Evolutionary conservation across 2,888 invertebrate genomes (phyloP).

Genomic region (Beris morrisii): DNA sequence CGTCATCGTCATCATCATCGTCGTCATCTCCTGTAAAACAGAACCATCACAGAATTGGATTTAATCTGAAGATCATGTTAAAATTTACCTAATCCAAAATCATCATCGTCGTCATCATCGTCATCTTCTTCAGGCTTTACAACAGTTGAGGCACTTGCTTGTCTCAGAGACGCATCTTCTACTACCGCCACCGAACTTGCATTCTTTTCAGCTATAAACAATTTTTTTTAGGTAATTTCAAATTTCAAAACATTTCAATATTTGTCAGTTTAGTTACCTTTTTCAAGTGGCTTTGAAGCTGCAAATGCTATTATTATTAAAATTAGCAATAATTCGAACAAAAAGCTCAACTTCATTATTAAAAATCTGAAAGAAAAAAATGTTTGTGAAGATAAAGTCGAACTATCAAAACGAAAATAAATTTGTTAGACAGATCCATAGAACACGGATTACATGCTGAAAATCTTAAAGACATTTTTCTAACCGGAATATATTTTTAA

Average conservation of each 20-base stretch:
- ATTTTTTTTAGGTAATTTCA: neutral
- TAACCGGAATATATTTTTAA: too few species aligned
- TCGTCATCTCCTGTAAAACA: slow-evolving; percentile 1
- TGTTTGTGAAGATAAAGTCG: too few species aligned
- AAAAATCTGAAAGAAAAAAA: neutral
- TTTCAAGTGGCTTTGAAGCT: slow-evolving; percentile 17
- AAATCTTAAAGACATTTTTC: too few species aligned
- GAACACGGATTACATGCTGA: too few species aligned
- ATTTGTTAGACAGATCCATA: too few species aligned
- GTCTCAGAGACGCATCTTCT: neutral
- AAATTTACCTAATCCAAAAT: slow-evolving; percentile 20
- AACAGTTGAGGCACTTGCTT: neutral
- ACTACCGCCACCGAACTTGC: neutral
- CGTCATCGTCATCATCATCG: slow-evolving; percentile 5
- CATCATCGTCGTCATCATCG: slow-evolving; percentile 22
- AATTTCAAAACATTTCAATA: neutral
- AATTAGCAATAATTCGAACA: slow-evolving; percentile 16
- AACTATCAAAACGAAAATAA: too few species aligned
- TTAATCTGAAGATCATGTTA: too few species aligned
- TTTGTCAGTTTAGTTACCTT: neutral
- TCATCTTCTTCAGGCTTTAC: slow-evolving; percentile 5
- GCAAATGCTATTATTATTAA: slow-evolving; percentile 21
- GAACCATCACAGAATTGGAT: too few species aligned
- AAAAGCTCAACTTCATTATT: slow-evolving; percentile 19
- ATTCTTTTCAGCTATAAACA: neutral